Conservation (phyloP, 2,888 invertebrate genomes). For the Neuroscelio doddi region DNA sequence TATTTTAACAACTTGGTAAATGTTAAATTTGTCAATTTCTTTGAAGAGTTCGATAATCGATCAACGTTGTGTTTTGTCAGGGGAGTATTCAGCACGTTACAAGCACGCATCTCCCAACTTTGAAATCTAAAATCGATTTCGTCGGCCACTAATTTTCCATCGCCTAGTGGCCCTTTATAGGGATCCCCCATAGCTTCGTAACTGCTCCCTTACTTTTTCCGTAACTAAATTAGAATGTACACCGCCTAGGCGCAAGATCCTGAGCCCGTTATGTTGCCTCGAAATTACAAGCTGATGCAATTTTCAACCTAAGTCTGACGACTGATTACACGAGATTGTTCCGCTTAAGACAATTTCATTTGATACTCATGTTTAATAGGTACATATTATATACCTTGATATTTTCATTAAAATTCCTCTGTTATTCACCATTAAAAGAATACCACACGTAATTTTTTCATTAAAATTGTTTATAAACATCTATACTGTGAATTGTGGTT, state of each 20-base stretch:
- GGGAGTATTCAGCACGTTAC: slow-evolving; percentile 20
- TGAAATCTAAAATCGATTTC: slow-evolving; percentile 60
- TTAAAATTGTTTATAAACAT: too few species aligned
- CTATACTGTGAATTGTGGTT: too few species aligned
- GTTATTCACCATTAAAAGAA: too few species aligned
- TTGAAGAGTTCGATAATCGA: background rate
- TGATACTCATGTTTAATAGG: slow-evolving; percentile 50
- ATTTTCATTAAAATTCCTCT: too few species aligned
- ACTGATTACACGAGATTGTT: slow-evolving; percentile 63
- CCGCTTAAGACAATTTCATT: slow-evolving; percentile 62
- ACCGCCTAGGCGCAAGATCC: slow-evolving; percentile 49
- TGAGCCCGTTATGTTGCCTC: slow-evolving; percentile 54
- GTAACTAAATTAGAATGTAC: slow-evolving; percentile 62
- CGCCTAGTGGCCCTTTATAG: slow-evolving; percentile 38
- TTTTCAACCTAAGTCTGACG: slow-evolving; percentile 59
- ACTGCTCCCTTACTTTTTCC: slow-evolving; percentile 60
- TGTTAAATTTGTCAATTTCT: background rate
- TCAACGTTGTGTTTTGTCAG: slow-evolving; percentile 9
- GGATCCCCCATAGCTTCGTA: slow-evolving; percentile 50
- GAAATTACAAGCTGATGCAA: slow-evolving; percentile 63
- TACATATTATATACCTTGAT: too few species aligned
- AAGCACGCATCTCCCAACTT: slow-evolving; percentile 7
- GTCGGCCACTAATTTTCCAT: slow-evolving; percentile 63
- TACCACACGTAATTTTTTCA: too few species aligned
- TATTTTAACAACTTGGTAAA: too few species aligned